Percentiles rank a stretch among this genome's conserved stretches.
phyloP scores from a whole-genome alignment of 2,797 vertebrate genomes.

The Galagoides demidoff region DNA sequence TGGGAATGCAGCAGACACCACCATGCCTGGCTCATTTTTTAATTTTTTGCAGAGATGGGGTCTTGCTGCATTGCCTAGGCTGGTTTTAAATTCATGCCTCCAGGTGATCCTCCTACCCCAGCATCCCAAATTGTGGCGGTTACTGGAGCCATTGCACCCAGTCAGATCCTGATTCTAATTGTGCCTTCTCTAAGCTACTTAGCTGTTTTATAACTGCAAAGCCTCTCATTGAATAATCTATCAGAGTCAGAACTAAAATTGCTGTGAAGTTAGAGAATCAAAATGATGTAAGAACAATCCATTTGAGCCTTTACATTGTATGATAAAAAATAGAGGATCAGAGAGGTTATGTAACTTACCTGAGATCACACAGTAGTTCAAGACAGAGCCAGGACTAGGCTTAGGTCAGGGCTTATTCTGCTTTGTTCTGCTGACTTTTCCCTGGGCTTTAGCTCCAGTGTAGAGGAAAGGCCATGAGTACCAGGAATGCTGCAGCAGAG shows the following conservation, averaged over 20 bases:
- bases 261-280: neutral
- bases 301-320: conserved; percentile 16
- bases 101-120: neutral
- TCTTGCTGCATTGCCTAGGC: neutral
- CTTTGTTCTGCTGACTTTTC: neutral
- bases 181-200: neutral
- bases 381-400: neutral
- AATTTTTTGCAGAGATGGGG: neutral
- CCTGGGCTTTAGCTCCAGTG: neutral
- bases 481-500: neutral
- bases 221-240: neutral
- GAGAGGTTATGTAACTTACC: neutral
- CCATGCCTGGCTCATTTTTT: neutral
- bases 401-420: neutral
- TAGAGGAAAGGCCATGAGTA: accelerated
- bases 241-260: neutral
- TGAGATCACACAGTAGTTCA: neutral
- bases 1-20: neutral
- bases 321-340: neutral
- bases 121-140: neutral
- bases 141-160: neutral
- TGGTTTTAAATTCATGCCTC: neutral
- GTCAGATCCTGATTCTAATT: neutral
- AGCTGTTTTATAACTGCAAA: neutral
- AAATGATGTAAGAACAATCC: neutral